Evolutionary conservation across 2,888 invertebrate genomes (phyloP).

Genomic region (Sinopyrophorus schimmeli): DNA sequence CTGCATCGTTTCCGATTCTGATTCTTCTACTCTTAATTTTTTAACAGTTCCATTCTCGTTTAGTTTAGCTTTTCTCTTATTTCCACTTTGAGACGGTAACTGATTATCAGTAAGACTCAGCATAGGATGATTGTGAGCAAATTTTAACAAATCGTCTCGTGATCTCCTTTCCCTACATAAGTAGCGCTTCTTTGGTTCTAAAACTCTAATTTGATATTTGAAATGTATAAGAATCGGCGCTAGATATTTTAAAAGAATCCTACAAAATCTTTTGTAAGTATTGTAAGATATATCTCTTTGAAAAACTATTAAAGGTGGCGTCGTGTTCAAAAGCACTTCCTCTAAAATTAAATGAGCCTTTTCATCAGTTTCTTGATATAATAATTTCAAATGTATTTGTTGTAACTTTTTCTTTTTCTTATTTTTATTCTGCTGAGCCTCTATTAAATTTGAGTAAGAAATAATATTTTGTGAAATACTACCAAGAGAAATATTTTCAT

Average conservation of each 20-base stretch:
- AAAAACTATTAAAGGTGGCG: no score
- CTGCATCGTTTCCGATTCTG: not conserved
- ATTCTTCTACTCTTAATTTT: conserved; percentile 6
- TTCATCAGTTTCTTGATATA: no score
- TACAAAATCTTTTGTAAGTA: conserved; percentile 7
- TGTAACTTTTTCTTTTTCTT: no score
- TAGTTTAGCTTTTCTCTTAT: conserved; percentile 9
- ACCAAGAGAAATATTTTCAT: not conserved
- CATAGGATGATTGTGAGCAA: conserved; percentile 6
- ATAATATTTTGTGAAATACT: no score
- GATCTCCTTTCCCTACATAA: conserved; percentile 7
- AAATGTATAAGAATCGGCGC: conserved; percentile 13
- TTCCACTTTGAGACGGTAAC: no score
- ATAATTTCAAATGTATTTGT: no score
- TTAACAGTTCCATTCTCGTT: not conserved
- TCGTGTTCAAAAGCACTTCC: no score
- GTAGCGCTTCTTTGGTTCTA: conserved; percentile 8
- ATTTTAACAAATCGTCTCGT: not conserved
- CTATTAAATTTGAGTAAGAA: no score
- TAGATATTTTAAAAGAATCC: not conserved
- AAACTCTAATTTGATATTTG: conserved; percentile 7
- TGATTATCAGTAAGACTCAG: no score
- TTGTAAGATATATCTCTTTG: no score
- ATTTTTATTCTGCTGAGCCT: no score
- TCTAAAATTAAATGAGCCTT: no score